phyloP scores from a whole-genome alignment of 1,140 invertebrate species.

The Diorhabda carinulata region DNA sequence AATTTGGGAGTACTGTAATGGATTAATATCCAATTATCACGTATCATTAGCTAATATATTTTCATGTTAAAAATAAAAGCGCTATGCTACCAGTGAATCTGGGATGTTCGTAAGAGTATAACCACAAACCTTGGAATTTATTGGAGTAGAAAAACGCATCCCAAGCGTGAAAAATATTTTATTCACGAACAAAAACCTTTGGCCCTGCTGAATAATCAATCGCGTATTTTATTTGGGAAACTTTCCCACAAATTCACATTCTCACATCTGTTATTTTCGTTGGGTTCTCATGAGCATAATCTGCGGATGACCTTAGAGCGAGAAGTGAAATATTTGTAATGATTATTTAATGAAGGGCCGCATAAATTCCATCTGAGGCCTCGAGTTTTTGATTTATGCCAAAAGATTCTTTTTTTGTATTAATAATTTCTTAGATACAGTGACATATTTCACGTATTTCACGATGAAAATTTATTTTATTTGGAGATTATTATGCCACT shows the following conservation, averaged over 20 bases:
- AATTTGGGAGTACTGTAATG: too few relatives aligned
- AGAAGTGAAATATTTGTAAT: not conserved
- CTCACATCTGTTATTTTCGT: slow-evolving; percentile 1
- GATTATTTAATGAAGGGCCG: slow-evolving; percentile 2
- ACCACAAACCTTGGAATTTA: not conserved
- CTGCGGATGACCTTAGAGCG: not conserved
- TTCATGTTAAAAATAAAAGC: too few relatives aligned
- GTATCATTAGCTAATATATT: too few relatives aligned
- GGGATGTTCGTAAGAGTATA: too few relatives aligned
- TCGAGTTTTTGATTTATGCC: not conserved
- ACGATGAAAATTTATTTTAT: too few relatives aligned
- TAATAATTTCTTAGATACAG: too few relatives aligned
- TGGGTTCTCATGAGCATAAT: not conserved
- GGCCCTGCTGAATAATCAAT: slow-evolving; percentile 1
- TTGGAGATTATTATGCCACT: too few relatives aligned
- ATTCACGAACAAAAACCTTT: not conserved
- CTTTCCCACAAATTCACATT: not conserved
- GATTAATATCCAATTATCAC: too few relatives aligned
- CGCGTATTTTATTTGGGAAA: not conserved
- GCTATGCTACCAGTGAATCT: too few relatives aligned
- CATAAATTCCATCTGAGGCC: not conserved
- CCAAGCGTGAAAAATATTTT: slow-evolving; percentile 2
- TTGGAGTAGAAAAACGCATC: not conserved
- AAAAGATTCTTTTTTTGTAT: too few relatives aligned
- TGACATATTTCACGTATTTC: too few relatives aligned